Evolutionary conservation across 2,113 vertebrate species (phyloP).

Genomic region (Perca flavescens): DNA sequence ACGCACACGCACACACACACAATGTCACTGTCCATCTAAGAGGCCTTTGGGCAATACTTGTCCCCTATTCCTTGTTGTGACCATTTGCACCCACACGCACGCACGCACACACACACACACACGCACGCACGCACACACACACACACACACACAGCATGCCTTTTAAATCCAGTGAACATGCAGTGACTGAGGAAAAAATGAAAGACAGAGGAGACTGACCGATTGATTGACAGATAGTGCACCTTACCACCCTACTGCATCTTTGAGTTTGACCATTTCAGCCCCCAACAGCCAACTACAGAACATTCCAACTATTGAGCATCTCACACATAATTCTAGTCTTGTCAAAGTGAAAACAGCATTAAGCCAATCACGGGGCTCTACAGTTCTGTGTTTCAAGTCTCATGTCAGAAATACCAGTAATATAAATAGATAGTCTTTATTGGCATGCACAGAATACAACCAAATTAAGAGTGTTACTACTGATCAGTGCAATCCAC

Average conservation of each 20-base stretch:
- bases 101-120: background rate
- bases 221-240: background rate
- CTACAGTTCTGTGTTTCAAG: background rate
- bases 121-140: background rate
- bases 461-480: too few relatives aligned
- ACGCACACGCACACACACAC: background rate
- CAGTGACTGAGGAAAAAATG: background rate
- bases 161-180: background rate
- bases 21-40: conserved; percentile 19
- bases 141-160: background rate
- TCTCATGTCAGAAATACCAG: background rate
- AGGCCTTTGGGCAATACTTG: conserved; percentile 31
- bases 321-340: background rate
- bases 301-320: background rate
- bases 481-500: too few relatives aligned
- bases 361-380: background rate
- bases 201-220: background rate
- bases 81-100: conserved; percentile 14
- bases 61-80: conserved; percentile 19
- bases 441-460: too few relatives aligned
- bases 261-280: background rate
- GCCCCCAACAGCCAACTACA: background rate
- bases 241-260: too few relatives aligned
- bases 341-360: background rate
- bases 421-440: too few relatives aligned